These are phyloP conservation scores for Caenorhabditis briggsae DNA, from an alignment of 1,140 invertebrate species.

Conservation along the genomic window DNA sequence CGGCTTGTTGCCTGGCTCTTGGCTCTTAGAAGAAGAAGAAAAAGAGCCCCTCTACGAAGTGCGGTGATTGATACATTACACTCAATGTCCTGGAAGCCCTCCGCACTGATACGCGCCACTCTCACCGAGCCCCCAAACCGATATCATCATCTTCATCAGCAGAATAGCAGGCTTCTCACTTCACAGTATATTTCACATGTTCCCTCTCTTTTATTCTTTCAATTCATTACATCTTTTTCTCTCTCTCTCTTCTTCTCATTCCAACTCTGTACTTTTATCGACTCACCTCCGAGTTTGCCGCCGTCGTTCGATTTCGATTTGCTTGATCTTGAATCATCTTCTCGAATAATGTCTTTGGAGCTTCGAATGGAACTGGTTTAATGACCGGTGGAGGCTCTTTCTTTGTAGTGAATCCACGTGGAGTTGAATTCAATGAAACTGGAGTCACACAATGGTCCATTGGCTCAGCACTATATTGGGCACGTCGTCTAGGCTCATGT, in stretches of 20 bases:
- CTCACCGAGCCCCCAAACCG: not conserved
- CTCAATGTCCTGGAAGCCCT: slow-evolving; percentile 35
- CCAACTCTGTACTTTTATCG: not conserved
- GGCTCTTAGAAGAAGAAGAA: not conserved
- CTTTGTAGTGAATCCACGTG: slow-evolving; percentile 47
- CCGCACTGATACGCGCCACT: slow-evolving; percentile 36
- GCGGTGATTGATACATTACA: slow-evolving; percentile 55
- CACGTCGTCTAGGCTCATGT: slow-evolving; percentile 7
- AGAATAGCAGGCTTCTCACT: not conserved
- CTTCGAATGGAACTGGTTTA: slow-evolving; percentile 70
- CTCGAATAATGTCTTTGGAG: slow-evolving; percentile 75
- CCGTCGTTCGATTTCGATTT: slow-evolving; percentile 63
- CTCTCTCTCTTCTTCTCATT: slow-evolving; percentile 19
- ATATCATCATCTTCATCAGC: slow-evolving; percentile 40
- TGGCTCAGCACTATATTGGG: slow-evolving; percentile 39
- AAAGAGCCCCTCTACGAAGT: slow-evolving; percentile 1
- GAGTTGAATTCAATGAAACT: slow-evolving; percentile 41
- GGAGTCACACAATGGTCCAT: not conserved
- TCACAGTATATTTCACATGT: slow-evolving; percentile 28
- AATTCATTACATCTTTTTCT: slow-evolving; percentile 41
- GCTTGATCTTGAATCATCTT: slow-evolving; percentile 75
- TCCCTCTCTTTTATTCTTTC: slow-evolving; percentile 19
- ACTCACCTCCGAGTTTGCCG: slow-evolving; percentile 53
- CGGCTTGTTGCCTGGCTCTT: not conserved
- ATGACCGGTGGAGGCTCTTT: slow-evolving; percentile 46